phyloP scores from a whole-genome alignment of 2,888 invertebrate genomes.

The Dermolepida albohirtum region DNA sequence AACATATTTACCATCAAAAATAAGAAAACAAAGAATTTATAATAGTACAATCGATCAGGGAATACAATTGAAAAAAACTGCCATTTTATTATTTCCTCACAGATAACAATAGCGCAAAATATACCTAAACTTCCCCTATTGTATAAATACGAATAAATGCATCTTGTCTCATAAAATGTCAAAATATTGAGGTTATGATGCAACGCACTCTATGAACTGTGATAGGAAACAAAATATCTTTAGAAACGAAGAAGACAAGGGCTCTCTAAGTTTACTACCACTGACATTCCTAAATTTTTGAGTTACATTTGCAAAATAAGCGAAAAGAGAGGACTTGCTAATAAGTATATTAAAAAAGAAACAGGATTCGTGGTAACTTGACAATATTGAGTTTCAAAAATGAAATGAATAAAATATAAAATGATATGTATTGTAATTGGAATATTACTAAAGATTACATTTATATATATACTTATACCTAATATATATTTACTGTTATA shows the following conservation, averaged over 20 bases:
- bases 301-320: no score
- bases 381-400: constrained; percentile 10
- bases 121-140: constrained; percentile 1
- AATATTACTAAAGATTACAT: neutral
- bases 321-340: no score
- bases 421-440: neutral
- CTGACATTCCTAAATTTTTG: constrained; percentile 1
- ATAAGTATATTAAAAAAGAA: no score
- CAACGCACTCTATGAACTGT: constrained; percentile 51
- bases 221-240: constrained; percentile 53
- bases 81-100: constrained; percentile 31
- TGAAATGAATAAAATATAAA: neutral
- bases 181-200: neutral
- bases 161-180: neutral
- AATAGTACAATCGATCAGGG: constrained; percentile 48
- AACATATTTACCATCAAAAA: neutral
- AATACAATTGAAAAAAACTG: constrained; percentile 43
- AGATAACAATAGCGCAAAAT: neutral
- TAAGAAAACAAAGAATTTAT: neutral
- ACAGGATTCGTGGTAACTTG: constrained; percentile 5
- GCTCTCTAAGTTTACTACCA: no score
- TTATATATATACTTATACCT: constrained; percentile 12
- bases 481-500: neutral
- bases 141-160: neutral
- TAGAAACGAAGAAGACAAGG: constrained; percentile 1